Evolutionary conservation across 2,113 vertebrate species (phyloP), one percentile per base, ranked within the genome.

Genomic region (Sceloporus undulatus): DNA sequence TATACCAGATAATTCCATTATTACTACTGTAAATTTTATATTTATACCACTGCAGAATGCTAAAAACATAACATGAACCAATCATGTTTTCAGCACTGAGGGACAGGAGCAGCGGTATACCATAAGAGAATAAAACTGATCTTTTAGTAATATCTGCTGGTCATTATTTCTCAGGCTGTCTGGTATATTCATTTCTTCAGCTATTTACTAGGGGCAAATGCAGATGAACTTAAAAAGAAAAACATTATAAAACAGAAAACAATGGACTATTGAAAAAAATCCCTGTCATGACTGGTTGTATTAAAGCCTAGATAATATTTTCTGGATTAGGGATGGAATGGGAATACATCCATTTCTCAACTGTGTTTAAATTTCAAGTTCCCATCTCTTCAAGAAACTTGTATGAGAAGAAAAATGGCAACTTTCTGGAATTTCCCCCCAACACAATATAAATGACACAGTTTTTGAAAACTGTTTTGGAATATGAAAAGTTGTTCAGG

Each of bases 1-100:
- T 90, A 81, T 89, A 87, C 91, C 77, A 85, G 23, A 91, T 82
- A 74, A 87, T 94, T 70, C 82, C 56, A 56, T 94, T 94, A 92
- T 85, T 86, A 90, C 16, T 38, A 40, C 80, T 89, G 65, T 91
- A 92, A 92, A 91, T 68, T 92, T 87, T 87, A 82, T 85, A 88
- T n/a, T 54, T 38, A 70, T 89, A 82, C 10, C 48, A 79, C 40
- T 68, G 62, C 62, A 82, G 89, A 94, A 70, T 87, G 25, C 74
- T 65, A 77, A 85, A 86, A 66, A 34, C 23, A 71, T 52, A 92
- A 88, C 40, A 76, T 40, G 3, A 78, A 88, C 40, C 82, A 93
- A 92, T 94, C 85, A 88, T 56, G 42, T 91, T 4, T 66, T 90
- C 74, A 79, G 85, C 86, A 89, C 75, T 89, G 65, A 92, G n/a